A percentile compares a stretch with the other conserved stretches of the same genome.
phyloP scores from a whole-genome alignment of 1,140 invertebrate species.

The Calycopis cecrops region DNA sequence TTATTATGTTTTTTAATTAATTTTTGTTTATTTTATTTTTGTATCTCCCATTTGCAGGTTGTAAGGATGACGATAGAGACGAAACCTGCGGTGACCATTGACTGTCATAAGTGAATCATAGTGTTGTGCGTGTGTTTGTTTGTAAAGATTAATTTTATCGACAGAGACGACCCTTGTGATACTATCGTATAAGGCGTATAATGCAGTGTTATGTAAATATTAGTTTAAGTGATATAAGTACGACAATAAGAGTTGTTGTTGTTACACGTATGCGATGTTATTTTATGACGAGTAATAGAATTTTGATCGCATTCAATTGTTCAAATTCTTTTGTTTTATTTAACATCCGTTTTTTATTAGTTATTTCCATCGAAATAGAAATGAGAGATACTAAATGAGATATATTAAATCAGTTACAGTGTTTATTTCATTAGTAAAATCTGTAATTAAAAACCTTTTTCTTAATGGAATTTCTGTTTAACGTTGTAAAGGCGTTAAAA shows the following conservation, averaged over 20 bases:
- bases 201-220: slow-evolving; percentile 61
- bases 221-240: slow-evolving; percentile 58
- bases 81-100: slow-evolving; percentile 61
- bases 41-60: slow-evolving; percentile 67
- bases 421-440: too few species aligned
- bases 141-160: slow-evolving; percentile 51
- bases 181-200: slow-evolving; percentile 60
- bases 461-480: too few species aligned
- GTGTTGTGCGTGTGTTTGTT: slow-evolving; percentile 46
- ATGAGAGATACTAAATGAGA: too few species aligned
- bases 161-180: slow-evolving; percentile 68
- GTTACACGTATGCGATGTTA: slow-evolving; percentile 42
- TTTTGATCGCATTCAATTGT: slow-evolving; percentile 29
- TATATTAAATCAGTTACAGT: too few species aligned
- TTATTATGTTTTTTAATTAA: slow-evolving; percentile 12
- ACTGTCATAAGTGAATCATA: slow-evolving; percentile 37
- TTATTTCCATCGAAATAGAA: too few species aligned
- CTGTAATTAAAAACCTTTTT: too few species aligned
- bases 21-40: slow-evolving; percentile 56
- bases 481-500: too few species aligned
- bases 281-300: slow-evolving; percentile 34
- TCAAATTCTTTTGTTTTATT: slow-evolving; percentile 21
- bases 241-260: slow-evolving; percentile 48
- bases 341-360: slow-evolving; percentile 7
- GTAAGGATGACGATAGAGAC: slow-evolving; percentile 65